Conservation (phyloP, 2,797 vertebrate genomes). For the Falco rusticolus region DNA sequence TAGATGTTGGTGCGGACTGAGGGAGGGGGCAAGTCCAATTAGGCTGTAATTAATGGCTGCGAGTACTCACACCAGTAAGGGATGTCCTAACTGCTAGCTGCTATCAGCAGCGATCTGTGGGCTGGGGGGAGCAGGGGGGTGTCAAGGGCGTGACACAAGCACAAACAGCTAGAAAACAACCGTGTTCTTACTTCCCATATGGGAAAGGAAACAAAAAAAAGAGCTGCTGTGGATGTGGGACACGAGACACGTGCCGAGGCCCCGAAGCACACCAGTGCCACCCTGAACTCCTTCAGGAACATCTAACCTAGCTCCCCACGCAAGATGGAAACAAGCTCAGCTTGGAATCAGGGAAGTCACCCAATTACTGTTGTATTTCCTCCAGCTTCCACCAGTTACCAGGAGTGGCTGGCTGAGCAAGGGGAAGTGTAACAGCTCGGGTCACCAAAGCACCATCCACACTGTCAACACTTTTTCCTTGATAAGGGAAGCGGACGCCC, state of each 20-base stretch:
- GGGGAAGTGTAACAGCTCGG: neutral
- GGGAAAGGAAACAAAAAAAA: neutral
- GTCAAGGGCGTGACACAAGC: neutral
- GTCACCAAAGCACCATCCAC: neutral
- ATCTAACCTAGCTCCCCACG: rapidly evolving
- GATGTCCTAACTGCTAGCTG: rapidly evolving
- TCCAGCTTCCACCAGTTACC: neutral
- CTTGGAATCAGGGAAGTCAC: neutral
- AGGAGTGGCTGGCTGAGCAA: neutral
- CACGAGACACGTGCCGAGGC: neutral
- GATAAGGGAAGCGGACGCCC: rapidly evolving
- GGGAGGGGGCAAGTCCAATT: no score
- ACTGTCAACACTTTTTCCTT: neutral
- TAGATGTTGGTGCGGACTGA: neutral
- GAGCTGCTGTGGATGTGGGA: neutral
- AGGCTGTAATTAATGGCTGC: neutral
- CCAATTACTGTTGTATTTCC: neutral
- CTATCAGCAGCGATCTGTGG: neutral
- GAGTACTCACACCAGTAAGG: neutral
- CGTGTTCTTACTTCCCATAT: rapidly evolving
- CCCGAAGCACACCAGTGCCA: neutral
- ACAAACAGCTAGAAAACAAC: neutral
- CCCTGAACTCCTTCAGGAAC: rapidly evolving
- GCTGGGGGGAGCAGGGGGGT: neutral
- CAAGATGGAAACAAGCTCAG: neutral